These are phyloP conservation scores for Hetaerina titia DNA, from an alignment of 2,888 invertebrate species.

Conservation along the genomic window DNA sequence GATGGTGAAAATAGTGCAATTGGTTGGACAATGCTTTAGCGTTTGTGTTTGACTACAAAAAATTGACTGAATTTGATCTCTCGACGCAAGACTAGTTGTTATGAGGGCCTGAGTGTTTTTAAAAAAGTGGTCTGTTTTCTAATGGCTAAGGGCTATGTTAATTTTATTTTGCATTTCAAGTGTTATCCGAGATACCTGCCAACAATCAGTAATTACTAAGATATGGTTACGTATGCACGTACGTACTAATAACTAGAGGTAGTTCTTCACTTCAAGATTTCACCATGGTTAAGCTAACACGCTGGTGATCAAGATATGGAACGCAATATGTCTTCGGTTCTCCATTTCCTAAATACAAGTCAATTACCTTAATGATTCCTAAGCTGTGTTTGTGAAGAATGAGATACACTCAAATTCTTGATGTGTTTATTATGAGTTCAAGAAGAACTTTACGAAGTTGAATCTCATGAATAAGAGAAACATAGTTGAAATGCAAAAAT, in stretches of 20 bases:
- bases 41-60: slow-evolving; percentile 2
- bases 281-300: neutral
- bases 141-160: neutral
- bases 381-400: neutral
- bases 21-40: neutral
- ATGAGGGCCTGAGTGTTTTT: neutral
- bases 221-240: neutral
- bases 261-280: neutral
- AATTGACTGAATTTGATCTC: slow-evolving; percentile 36
- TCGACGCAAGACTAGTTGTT: slow-evolving; percentile 14
- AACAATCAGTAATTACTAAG: neutral
- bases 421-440: neutral
- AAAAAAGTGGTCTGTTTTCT: neutral
- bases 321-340: neutral
- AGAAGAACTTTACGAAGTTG: neutral
- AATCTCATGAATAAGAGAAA: neutral
- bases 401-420: neutral
- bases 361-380: neutral
- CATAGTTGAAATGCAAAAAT: neutral
- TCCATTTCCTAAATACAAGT: neutral
- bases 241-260: neutral
- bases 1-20: slow-evolving; percentile 25
- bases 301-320: neutral
- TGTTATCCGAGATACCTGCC: neutral
- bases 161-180: neutral